Evolutionary conservation across 53 echinoderm and acorn worm species (phyloP).

Genomic region (Astropecten irregularis): DNA sequence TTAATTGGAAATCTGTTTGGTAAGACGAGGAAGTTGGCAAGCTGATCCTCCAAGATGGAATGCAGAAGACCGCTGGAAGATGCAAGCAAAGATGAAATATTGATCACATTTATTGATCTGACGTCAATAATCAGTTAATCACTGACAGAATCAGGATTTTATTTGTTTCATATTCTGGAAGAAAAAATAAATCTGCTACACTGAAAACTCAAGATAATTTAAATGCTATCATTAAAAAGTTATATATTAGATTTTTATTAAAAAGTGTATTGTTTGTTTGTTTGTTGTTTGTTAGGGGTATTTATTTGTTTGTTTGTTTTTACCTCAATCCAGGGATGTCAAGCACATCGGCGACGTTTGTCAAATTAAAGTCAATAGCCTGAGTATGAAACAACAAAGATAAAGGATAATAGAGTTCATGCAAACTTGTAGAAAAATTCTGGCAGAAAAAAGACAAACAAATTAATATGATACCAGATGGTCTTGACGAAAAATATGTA

Average conservation of each 20-base stretch:
- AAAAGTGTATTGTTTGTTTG: no score
- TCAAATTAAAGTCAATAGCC: conserved; percentile 98
- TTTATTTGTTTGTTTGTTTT: no score
- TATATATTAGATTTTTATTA: no score
- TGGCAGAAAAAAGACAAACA: neutral
- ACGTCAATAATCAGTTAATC: no score
- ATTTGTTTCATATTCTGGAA: no score
- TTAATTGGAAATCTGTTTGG: conserved; percentile 82
- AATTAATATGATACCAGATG: neutral
- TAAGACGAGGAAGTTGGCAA: conserved; percentile 85
- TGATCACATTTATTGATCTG: no score
- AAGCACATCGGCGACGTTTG: conserved; percentile 90
- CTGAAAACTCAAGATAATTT: no score
- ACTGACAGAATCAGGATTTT: neutral
- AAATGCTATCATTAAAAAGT: no score
- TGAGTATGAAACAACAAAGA: conserved; percentile 43
- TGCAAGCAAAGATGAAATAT: neutral
- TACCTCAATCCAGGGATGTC: conserved; percentile 98
- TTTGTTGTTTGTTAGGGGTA: no score
- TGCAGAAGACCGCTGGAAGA: conserved; percentile 70
- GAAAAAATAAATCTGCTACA: no score
- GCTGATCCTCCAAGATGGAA: conserved; percentile 83
- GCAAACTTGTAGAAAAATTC: no score
- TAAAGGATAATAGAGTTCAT: neutral
- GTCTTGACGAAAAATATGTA: no score